A percentile compares a stretch with the other conserved stretches of the same genome.
These are phyloP conservation scores for Zaprionus africanus DNA, from an alignment of 1,140 invertebrate genomes.

Conservation along the genomic window DNA sequence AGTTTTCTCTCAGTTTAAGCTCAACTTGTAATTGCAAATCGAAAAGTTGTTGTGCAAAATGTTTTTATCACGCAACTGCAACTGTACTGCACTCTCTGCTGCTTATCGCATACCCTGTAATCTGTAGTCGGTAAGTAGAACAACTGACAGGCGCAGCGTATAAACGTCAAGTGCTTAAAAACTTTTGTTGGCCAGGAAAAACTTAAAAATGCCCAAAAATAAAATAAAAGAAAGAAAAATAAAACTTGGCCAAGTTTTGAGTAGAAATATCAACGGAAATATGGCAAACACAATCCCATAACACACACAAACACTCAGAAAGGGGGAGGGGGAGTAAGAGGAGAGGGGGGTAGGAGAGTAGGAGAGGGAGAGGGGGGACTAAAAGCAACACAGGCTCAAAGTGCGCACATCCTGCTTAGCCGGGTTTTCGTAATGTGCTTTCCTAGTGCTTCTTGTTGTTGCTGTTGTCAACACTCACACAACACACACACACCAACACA, in stretches of 20 bases:
- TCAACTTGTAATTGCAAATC: background rate
- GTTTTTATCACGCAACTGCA: too few species aligned
- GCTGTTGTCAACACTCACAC: constrained; percentile 34
- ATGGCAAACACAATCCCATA: constrained; percentile 48
- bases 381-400: constrained; percentile 56
- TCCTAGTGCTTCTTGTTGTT: constrained; percentile 55
- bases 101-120: constrained; percentile 16
- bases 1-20: background rate
- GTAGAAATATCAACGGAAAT: constrained; percentile 73
- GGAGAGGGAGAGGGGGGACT: background rate
- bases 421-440: constrained; percentile 69
- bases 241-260: constrained; percentile 59
- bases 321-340: background rate
- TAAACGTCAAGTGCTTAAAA: constrained; percentile 39
- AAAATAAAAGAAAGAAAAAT: constrained; percentile 32
- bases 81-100: background rate
- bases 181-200: constrained; percentile 28
- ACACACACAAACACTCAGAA: constrained; percentile 21
- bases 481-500: background rate
- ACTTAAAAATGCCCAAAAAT: constrained; percentile 42
- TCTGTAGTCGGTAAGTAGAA: background rate
- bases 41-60: background rate
- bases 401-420: constrained; percentile 70
- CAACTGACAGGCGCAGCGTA: constrained; percentile 1
- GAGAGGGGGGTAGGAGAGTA: too few species aligned